These are phyloP conservation scores for Abrostola triplasia DNA, from an alignment of 2,888 invertebrate genomes.

Conservation along the genomic window DNA sequence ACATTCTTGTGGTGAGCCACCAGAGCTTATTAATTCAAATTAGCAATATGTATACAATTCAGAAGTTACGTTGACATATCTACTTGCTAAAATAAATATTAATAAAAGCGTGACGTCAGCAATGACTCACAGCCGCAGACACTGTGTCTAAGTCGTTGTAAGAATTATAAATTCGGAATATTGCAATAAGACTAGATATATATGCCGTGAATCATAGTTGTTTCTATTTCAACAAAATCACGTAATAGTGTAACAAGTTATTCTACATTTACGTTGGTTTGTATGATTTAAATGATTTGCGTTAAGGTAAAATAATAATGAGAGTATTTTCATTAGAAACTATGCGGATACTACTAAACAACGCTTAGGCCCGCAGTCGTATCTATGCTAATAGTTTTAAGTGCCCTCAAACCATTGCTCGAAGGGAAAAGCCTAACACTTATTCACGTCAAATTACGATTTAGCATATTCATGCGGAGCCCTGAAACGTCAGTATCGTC, in stretches of 20 bases:
- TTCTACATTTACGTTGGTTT: slow-evolving; percentile 21
- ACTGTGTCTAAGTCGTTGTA: slow-evolving; percentile 44
- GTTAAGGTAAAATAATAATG: not conserved
- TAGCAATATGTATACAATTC: slow-evolving; percentile 25
- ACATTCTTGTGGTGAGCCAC: slow-evolving; percentile 14
- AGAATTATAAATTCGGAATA: slow-evolving; percentile 35
- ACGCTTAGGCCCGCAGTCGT: slow-evolving; percentile 2
- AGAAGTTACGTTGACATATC: slow-evolving; percentile 14
- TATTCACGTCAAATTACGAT: slow-evolving; percentile 39
- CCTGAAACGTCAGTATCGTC: slow-evolving; percentile 43
- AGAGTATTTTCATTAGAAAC: not conserved
- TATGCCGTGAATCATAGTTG: slow-evolving; percentile 32
- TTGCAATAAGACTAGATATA: slow-evolving; percentile 11
- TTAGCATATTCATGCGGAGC: slow-evolving; percentile 47
- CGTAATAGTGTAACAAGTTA: slow-evolving; percentile 23
- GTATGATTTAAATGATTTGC: not conserved
- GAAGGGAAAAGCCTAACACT: slow-evolving; percentile 15
- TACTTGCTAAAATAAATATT: slow-evolving; percentile 34
- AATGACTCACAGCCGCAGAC: slow-evolving; percentile 57
- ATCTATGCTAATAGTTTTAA: slow-evolving; percentile 35
- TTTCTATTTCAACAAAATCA: slow-evolving; percentile 34
- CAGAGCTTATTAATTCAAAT: slow-evolving; percentile 42
- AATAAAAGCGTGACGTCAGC: slow-evolving; percentile 47
- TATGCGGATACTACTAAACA: slow-evolving; percentile 1
- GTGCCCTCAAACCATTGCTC: slow-evolving; percentile 8